Conservation (phyloP, 2,888 invertebrate species). For the Urechis unicinctus region DNA sequence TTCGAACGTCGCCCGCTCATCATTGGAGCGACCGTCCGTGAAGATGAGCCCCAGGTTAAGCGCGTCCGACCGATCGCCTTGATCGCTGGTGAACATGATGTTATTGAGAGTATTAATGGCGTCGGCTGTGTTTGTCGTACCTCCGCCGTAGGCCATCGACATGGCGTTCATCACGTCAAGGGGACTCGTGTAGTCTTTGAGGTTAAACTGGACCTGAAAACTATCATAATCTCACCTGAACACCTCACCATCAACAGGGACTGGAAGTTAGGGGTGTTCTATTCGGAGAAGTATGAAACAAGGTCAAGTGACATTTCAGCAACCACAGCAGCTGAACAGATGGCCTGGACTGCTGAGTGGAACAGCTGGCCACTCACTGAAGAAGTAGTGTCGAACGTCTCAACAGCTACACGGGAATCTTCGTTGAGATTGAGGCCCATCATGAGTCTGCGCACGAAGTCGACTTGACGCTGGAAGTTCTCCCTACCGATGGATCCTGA, state of each 20-base stretch:
- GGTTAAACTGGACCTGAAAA: conserved; percentile 4
- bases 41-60: conserved; percentile 47
- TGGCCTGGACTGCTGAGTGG: too few relatives aligned
- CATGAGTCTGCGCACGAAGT: conserved; percentile 6
- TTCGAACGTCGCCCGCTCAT: conserved; percentile 32
- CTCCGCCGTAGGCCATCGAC: conserved; percentile 9
- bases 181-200: not conserved
- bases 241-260: too few relatives aligned
- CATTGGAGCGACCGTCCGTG: conserved; percentile 47
- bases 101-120: conserved; percentile 6
- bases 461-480: conserved; percentile 11
- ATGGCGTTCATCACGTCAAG: conserved; percentile 10
- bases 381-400: conserved; percentile 6
- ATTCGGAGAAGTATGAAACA: not conserved
- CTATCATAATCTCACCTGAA: too few relatives aligned
- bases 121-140: conserved; percentile 16
- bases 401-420: conserved; percentile 3
- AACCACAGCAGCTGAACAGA: too few relatives aligned
- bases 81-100: conserved; percentile 4
- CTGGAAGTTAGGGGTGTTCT: too few relatives aligned
- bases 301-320: not conserved
- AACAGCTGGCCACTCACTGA: not conserved
- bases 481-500: conserved; percentile 8
- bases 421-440: conserved; percentile 5
- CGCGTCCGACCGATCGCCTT: conserved; percentile 24